Percentiles rank a stretch among this genome's conserved stretches.
These are phyloP conservation scores for Drosophila bocki DNA, from an alignment of 1,140 invertebrate genomes.

Conservation along the genomic window DNA sequence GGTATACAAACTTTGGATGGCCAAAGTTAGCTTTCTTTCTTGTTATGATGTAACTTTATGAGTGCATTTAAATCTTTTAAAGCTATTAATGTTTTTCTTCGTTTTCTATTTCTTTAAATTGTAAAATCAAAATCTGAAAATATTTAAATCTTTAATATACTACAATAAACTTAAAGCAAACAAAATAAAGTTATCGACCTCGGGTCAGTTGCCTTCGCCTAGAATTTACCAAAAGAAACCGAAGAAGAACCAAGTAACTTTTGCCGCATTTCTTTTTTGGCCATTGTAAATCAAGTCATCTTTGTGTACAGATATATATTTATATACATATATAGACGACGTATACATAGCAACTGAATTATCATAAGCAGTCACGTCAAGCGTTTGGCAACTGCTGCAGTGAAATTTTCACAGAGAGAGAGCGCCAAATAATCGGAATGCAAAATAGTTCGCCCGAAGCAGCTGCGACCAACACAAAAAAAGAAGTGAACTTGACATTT, in stretches of 20 bases:
- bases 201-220: slow-evolving; percentile 7
- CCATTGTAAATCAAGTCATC: slow-evolving; percentile 49
- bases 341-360: slow-evolving; percentile 48
- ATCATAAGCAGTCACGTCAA: slow-evolving; percentile 68
- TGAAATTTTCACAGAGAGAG: slow-evolving; percentile 43
- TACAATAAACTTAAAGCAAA: not conserved
- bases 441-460: slow-evolving; percentile 67
- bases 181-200: slow-evolving; percentile 9
- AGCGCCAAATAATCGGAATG: slow-evolving; percentile 68
- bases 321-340: slow-evolving; percentile 14
- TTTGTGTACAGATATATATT: slow-evolving; percentile 13
- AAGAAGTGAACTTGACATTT: slow-evolving; percentile 65
- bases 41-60: not conserved
- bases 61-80: not conserved
- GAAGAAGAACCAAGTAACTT: slow-evolving; percentile 1
- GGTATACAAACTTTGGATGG: no score
- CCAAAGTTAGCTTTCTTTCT: no score
- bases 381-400: slow-evolving; percentile 60
- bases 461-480: slow-evolving; percentile 55
- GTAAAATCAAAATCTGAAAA: not conserved
- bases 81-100: not conserved
- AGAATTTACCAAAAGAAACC: not conserved
- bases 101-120: not conserved
- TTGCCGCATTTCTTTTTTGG: slow-evolving; percentile 32
- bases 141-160: not conserved